A percentile compares a stretch with the other conserved stretches of the same genome.
Evolutionary conservation across 2,888 invertebrate species (phyloP).

Genomic region (Cotesia congregata): DNA sequence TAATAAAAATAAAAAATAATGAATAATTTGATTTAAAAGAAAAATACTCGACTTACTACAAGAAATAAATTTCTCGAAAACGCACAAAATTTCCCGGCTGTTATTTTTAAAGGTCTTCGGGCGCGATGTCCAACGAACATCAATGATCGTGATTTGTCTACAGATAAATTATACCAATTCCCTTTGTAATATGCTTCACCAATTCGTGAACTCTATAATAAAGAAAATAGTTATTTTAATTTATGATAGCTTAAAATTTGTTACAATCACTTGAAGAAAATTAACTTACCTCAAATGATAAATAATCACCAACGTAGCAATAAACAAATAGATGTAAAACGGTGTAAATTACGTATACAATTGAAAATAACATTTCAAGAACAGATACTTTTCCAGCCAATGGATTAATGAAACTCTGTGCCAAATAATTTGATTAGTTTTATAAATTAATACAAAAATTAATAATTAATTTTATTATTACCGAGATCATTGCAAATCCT

Average conservation of each 20-base stretch:
- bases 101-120: slow-evolving; percentile 39
- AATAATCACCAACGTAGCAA: slow-evolving; percentile 54
- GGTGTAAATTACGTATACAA: slow-evolving; percentile 46
- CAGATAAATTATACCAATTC: slow-evolving; percentile 42
- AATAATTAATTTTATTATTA: slow-evolving; percentile 32
- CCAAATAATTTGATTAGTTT: neutral
- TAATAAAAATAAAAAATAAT: neutral
- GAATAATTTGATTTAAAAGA: too few relatives aligned
- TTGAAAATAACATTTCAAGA: slow-evolving; percentile 33
- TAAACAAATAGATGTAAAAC: slow-evolving; percentile 53
- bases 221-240: neutral
- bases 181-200: slow-evolving; percentile 32
- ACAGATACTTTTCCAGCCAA: neutral
- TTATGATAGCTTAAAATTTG: neutral
- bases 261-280: neutral
- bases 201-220: neutral
- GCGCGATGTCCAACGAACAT: slow-evolving; percentile 44
- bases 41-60: slow-evolving; percentile 28
- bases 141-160: slow-evolving; percentile 39
- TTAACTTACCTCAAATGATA: slow-evolving; percentile 43
- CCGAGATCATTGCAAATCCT: slow-evolving; percentile 54
- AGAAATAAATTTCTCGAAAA: slow-evolving; percentile 41
- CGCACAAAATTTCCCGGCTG: slow-evolving; percentile 45
- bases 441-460: neutral
- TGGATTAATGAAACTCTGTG: slow-evolving; percentile 1